A percentile compares a stretch with the other conserved stretches of the same genome.
phyloP scores from a whole-genome alignment of 2,888 invertebrate genomes.

The Diploptera punctata region DNA sequence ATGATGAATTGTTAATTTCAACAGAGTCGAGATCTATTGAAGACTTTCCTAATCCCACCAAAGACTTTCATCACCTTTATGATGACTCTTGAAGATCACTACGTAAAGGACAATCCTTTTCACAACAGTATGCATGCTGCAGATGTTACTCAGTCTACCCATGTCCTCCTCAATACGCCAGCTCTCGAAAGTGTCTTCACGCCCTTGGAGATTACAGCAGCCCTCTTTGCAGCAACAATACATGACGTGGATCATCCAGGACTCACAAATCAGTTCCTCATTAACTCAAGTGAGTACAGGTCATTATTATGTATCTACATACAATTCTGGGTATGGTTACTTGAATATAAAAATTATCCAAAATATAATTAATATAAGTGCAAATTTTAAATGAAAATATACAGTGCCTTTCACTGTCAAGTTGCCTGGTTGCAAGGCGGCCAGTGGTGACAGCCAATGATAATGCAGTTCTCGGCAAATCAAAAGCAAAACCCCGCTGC shows the following conservation, averaged over 20 bases:
- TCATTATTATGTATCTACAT: no score
- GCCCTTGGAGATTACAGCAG: conserved; percentile 93
- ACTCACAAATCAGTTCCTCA: conserved; percentile 98
- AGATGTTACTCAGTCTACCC: conserved; percentile 97
- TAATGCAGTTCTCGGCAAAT: no score
- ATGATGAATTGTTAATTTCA: no score
- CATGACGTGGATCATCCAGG: conserved; percentile 99
- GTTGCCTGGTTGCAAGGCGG: no score
- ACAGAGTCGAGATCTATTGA: conserved; percentile 83
- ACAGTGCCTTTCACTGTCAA: no score
- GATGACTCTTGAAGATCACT: conserved; percentile 98
- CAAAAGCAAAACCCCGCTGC: no score
- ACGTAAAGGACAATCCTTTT: conserved; percentile 97
- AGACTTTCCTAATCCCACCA: conserved; percentile 92
- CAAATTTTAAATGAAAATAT: no score
- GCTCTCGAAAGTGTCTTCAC: conserved; percentile 98
- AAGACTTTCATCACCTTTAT: conserved; percentile 96
- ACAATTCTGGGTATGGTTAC: no score
- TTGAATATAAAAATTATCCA: no score
- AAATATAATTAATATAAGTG: no score
- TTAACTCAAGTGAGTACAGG: conserved; percentile 84
- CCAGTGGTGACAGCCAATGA: no score
- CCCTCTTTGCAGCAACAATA: conserved; percentile 96
- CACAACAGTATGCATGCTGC: conserved; percentile 99
- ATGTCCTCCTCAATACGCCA: conserved; percentile 94